Base-by-base conservation (phyloP, 2,888 invertebrate genomes). In the Temnothorax rugatulus region DNA sequence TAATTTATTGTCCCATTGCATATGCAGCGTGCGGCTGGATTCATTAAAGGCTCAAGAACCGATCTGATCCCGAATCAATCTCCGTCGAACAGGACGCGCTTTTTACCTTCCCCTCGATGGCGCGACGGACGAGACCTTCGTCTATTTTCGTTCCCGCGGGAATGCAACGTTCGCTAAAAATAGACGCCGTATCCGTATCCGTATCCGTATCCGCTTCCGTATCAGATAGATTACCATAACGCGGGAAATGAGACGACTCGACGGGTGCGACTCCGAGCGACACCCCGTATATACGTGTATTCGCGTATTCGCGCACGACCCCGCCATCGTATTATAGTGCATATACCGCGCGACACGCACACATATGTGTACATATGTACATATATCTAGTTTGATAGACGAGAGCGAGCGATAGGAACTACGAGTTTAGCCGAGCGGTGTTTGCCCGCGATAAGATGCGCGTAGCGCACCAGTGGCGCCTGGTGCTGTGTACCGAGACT, bases 401-500 rank as follows among this genome's bases (percentile, higher is more conserved):
- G 83, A 85, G 82, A 77, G 71, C 66, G 74, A 68, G 81, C 82
- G 87, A 90, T 87, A 90, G 85, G 74, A 84, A 83, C 66, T 73
- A 77, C 83, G 82, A 86, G 84, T 87, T 91, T 87, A 87, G 85
- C 84, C 86, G 82, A 86, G 83, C 88, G 71, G 81, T 87, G 86
- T 90, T 91, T 88, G 88, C 86, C 64, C 73, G 86, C 68, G 87
- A 89, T 90, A 90, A 90, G 86, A 87, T 82, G 82, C 82, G 83
- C 63, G 85, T 84, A 87, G 21, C 63, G 21, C 25, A 71, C 75
- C 84, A 86, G 64, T 88, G 91, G 90, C 91, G 91, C 87, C 87
- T 87, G 73, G 73, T 84, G 64, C 69, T 54, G 54, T 71, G 21
- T 54, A 54, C 25, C 79, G 76, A n/a, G 82, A 82, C 75, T 64